Base-by-base conservation (phyloP, 2,113 vertebrate genomes). In the Erythrocercus mccallii region DNA sequence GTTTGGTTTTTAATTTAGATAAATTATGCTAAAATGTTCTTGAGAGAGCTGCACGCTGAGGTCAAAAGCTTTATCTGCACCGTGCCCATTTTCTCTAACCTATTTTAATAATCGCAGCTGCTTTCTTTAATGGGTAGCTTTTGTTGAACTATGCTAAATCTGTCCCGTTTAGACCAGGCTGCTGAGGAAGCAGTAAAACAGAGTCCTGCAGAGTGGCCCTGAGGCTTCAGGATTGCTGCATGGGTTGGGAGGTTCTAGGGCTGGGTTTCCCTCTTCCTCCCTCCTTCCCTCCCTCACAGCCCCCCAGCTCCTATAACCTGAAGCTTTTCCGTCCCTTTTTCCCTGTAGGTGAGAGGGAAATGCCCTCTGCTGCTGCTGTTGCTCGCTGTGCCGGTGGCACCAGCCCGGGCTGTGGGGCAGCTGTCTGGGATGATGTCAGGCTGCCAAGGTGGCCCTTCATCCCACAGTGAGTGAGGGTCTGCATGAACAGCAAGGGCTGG, bases 1-100 rank as follows among this genome's bases (percentile, higher is more conserved):
- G 89, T 95, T 97, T 96, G 83, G 88, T 81, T 96, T 96, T 97
- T 97, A 92, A 97, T 93, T 97, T 96, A 96, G 88, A 93, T 94
- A 91, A 91, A 96, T 97, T 94, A 90, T 76, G 71, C 79, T 88
- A 56, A 97, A 95, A 88, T 78, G 84, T 92, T 96, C 83, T 89
- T 74, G 72, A 94, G 92, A 95, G 92, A 60, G 53, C 93, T 77
- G 70, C 61, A 24, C 2, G 0, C 92, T 54, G 35, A 94, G 93
- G 95, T 96, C 93, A 95, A 83, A 95, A 95, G 91, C 92, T 94
- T 95, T 92, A 82, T 96, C 93, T 76, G 81, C 5, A 4, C 90
- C 14, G 8, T 51, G 57, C 94, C 91, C 88, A 24, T 95, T 95
- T 95, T 69, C 94, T 86, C 91, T 94, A 96, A 96, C 95, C 93